Conservation (phyloP, 2,113 vertebrate species). For the Nycticryphes semicollaris region DNA sequence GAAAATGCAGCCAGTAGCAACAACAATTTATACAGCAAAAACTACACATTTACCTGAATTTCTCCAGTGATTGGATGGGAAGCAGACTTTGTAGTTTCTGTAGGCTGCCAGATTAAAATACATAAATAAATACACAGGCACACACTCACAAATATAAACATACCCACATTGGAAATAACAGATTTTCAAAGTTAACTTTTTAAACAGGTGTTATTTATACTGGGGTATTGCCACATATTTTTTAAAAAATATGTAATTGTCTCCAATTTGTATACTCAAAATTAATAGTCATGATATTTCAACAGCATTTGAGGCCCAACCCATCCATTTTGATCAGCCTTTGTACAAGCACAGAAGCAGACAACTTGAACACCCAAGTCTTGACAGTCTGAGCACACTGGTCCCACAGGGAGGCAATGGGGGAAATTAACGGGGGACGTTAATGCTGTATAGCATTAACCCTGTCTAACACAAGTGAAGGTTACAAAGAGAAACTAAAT, state of each 20-base stretch:
- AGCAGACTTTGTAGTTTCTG: slow-evolving; percentile 80
- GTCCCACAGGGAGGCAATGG: not conserved
- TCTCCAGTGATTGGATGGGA: slow-evolving; percentile 94
- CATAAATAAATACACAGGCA: not conserved
- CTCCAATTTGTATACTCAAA: not conserved
- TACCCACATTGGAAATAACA: not conserved
- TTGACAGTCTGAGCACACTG: not conserved
- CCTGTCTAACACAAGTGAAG: not conserved
- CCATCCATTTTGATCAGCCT: not conserved
- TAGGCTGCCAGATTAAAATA: slow-evolving; percentile 76
- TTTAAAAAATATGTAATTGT: not conserved
- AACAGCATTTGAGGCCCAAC: not conserved
- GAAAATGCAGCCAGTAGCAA: not conserved
- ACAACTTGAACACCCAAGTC: not conserved
- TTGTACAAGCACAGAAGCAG: not conserved
- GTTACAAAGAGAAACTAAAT: not conserved
- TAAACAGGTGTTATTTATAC: not conserved
- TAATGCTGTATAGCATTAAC: no score
- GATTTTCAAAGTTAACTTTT: not conserved
- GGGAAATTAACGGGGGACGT: no score
- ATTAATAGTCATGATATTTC: not conserved
- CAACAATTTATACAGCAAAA: not conserved
- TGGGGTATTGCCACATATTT: not conserved
- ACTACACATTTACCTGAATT: slow-evolving; percentile 85
- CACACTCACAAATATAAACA: not conserved